Evolutionary conservation across 2,797 vertebrate species (phyloP), one percentile per base, ranked within the genome.

Genomic region (Notoglanidium macrostoma): DNA sequence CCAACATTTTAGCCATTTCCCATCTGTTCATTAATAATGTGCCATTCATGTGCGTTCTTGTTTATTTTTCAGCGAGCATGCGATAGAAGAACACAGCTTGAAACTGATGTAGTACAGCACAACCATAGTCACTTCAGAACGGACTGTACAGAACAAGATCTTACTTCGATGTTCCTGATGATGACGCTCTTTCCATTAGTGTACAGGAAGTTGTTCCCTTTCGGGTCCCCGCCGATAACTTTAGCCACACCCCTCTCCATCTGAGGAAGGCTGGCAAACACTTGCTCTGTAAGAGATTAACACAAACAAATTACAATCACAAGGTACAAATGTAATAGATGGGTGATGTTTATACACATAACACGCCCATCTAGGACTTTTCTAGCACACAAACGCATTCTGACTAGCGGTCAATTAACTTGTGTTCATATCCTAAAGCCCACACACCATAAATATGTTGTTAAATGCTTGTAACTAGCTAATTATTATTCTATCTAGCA

Each of bases 141-240:
- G 12, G 3, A 63, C 2, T 3, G 17, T 21, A 57, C 8, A 35
- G 26, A 29, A 21, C 2, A 29, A 68, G 17, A 95, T 90, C 76
- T 95, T 97, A 99, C 97, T 67, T 99, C 96, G 63, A 99, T 96
- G 92, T 99, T 97, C 85, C 98, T 96, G 90, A 99, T 97, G 95
- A 99, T 93, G 93, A 99, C 98, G 84, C 97, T 97, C 92, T 99
- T 99, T 81, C 98, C 98, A 74, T 99, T 99, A 85, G 98, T 99
- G 72, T 99, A 99, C 17, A 99, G 95, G 87, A 99, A 99, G 95
- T 96, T 97, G 90, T 95, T 97, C 92, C 97, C 97, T 93, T 98
- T 98, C 54, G 98, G 98, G 93, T 99, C 98, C 2, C 98, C 97
- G 3, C 97, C 97, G 26, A 99, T 90, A 85, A 99, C 96, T 92